Base-by-base conservation (phyloP, 2,888 invertebrate genomes). In the Lasioglossum figueresi region DNA sequence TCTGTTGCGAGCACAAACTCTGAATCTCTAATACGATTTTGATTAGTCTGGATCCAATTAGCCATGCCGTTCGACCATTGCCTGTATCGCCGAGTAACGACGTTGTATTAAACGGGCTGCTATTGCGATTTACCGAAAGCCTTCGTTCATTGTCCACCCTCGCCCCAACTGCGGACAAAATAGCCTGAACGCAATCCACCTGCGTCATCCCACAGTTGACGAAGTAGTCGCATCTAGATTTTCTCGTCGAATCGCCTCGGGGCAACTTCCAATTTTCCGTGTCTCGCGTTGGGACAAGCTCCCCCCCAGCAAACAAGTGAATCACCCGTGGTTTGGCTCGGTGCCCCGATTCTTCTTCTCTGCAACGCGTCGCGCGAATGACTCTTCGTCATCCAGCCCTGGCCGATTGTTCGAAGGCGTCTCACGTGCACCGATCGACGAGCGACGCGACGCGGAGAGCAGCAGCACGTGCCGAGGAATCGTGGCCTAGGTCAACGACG, bases 401-500 rank as follows among this genome's bases (percentile, higher is more conserved):
- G 12, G 72, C 52, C 59, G 73, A 87, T 87, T 79, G 80, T 79
- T 80, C 45, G 14, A 80, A 83, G 63, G 76, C 68, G 52, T 73
- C 73, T 78, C 82, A 80, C 87, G 83, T 86, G 83, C 34, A 70
- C 68, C 31, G 37, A 40, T 73, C 84, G 73, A 76, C 8, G 70
- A 48, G 56, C 31, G 73, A 31, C 59, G 59, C 59, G 59, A 83
- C 78, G 68, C 77, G 31, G 8, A 31, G 56, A 34, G 23, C 31
- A 27, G 48, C 68, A 66, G 63, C 37, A 75, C 76, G 63, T 82
- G 80, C 59, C 79, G 71, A 52, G 76, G 76, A 91, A 83, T 74
- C 84, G 72, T 83, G 78, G 78, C 87, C 89, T 91, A 86, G 90
- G 90, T 88, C 89, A 91, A 91, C 76, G 83, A 59, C 82, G 63